phyloP scores from a whole-genome alignment of 2,888 invertebrate genomes.

The Tineola bisselliella region DNA sequence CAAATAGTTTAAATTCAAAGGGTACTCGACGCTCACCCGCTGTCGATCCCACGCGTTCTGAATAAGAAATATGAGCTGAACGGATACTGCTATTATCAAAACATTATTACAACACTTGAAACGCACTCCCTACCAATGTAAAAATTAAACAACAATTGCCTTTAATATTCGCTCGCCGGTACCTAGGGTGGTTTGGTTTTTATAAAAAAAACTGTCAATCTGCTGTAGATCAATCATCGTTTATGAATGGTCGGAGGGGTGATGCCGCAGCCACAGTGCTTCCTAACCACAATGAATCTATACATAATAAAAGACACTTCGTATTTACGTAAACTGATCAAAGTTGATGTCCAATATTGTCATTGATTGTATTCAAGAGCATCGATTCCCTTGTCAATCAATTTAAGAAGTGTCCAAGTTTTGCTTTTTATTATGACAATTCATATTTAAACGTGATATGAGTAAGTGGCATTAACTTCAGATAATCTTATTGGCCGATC shows the following conservation, averaged over 20 bases:
- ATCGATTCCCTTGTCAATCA: not conserved
- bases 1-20: slow-evolving; percentile 7
- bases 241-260: slow-evolving; percentile 55
- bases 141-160: slow-evolving; percentile 69
- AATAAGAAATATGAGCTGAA: slow-evolving; percentile 67
- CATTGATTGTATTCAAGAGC: slow-evolving; percentile 18
- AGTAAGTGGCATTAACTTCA: too few relatives aligned
- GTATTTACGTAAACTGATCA: slow-evolving; percentile 60
- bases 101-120: slow-evolving; percentile 68
- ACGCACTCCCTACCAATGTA: slow-evolving; percentile 57
- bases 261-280: slow-evolving; percentile 23
- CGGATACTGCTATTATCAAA: slow-evolving; percentile 67
- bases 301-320: slow-evolving; percentile 60
- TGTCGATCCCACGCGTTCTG: slow-evolving; percentile 62
- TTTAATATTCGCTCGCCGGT: slow-evolving; percentile 60
- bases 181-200: slow-evolving; percentile 41
- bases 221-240: slow-evolving; percentile 64
- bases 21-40: slow-evolving; percentile 18
- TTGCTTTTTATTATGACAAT: not conserved
- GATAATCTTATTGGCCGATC: too few relatives aligned
- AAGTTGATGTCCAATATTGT: slow-evolving; percentile 55
- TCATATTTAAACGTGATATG: not conserved
- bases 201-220: slow-evolving; percentile 66
- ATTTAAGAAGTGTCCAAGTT: not conserved
- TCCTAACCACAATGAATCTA: slow-evolving; percentile 46